phyloP scores from a whole-genome alignment of 2,888 invertebrate species.

The Dynastes grantii region DNA sequence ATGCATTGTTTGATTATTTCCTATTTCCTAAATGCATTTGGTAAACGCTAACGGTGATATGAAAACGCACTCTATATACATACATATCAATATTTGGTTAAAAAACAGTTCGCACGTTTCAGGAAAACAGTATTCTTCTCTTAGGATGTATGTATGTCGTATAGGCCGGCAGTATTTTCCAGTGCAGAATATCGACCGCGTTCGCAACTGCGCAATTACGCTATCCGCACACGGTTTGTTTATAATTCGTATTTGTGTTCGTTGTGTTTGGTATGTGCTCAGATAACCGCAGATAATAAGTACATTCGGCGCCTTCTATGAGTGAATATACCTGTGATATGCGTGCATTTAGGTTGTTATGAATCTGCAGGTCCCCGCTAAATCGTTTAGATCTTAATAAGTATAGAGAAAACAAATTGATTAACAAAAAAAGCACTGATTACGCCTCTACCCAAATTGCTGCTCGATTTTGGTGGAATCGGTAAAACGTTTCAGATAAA shows the following conservation, averaged over 20 bases:
- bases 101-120: slow-evolving; percentile 29
- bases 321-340: slow-evolving; percentile 15
- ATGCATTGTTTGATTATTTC: too few relatives aligned
- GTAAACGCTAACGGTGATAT: too few relatives aligned
- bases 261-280: slow-evolving; percentile 46
- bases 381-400: slow-evolving; percentile 29
- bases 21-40: too few relatives aligned
- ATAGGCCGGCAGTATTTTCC: slow-evolving; percentile 32
- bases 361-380: slow-evolving; percentile 15
- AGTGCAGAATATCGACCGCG: slow-evolving; percentile 54
- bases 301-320: slow-evolving; percentile 41
- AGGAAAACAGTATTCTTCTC: slow-evolving; percentile 22
- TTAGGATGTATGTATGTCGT: not conserved
- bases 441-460: not conserved
- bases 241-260: slow-evolving; percentile 50
- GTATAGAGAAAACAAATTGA: slow-evolving; percentile 21
- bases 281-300: slow-evolving; percentile 45
- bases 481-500: not conserved
- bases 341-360: slow-evolving; percentile 30
- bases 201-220: slow-evolving; percentile 55
- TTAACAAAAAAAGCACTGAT: slow-evolving; percentile 18
- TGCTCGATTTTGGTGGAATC: not conserved
- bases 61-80: not conserved
- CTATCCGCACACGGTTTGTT: slow-evolving; percentile 51
- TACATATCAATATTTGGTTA: slow-evolving; percentile 5